Base-by-base conservation (phyloP, 2,888 invertebrate genomes). In the Anthrax anthrax region DNA sequence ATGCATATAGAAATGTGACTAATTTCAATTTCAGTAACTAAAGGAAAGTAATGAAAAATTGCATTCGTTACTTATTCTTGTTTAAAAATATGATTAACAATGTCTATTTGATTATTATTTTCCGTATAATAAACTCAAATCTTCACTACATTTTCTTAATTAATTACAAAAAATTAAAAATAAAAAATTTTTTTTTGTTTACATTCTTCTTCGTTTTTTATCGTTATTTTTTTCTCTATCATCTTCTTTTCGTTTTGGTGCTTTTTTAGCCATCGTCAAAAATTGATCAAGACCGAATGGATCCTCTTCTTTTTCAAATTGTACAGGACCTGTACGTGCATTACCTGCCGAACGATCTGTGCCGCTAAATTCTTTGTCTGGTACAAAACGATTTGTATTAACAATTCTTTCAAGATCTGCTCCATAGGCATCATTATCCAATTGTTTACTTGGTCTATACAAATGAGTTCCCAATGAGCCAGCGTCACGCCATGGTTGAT, bases 281-380 rank as follows among this genome's bases (percentile, higher is more conserved):
- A 98, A 95, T 72, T 92, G 90, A 73, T 95, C 95, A 60, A 98
- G 74, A 65, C 96, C 97, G 70, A 99, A 99, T 52, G 96, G 94
- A 80, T 99, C 98, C 56, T 72, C 72, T 55, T 67, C 67, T 54
- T 81, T 81, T 61, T 94, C 91, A 67, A 97, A 97, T 70, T 96
- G 94, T 19, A 98, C 97, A 0, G 98, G 97, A 0, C 94, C 95
- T 12, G 82, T 76, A n/a, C 94, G 77, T 0, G 78, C 67, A 36
- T 75, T 74, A 23, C 64, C 60, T 40, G 72, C 73, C 18, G 72
- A 67, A 50, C 84, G 73, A 60, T 91, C 89, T 0, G 91, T 87
- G 1, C 97, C 97, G 9, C 87, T 84, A 59, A 98, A 97, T 60
- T 91, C 94, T 60, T 95, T 94, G 69, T 97, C 96, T 0, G 97